Evolutionary conservation across 2,888 invertebrate genomes (phyloP).

Genomic region (Coelinius sp.): DNA sequence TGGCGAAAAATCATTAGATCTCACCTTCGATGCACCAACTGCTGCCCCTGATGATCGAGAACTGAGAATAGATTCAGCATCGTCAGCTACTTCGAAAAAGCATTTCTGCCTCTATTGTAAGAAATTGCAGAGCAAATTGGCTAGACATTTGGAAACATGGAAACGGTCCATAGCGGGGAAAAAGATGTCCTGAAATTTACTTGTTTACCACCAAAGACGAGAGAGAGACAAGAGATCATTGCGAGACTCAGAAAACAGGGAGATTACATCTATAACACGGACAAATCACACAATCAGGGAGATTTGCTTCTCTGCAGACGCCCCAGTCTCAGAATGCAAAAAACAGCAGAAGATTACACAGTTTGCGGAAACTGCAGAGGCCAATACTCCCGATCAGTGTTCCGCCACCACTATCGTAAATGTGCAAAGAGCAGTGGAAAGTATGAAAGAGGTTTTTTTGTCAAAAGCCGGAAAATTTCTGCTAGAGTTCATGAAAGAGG

Average conservation of each 20-base stretch:
- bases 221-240: neutral
- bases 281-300: neutral
- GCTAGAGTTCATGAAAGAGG: neutral
- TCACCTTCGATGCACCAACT: neutral
- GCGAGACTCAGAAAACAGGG: neutral
- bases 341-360: neutral
- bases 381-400: neutral
- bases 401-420: neutral
- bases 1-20: neutral
- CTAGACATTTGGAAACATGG: neutral
- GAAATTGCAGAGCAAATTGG: neutral
- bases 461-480: neutral
- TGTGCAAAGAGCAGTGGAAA: neutral
- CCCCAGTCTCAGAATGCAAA: neutral
- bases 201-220: neutral
- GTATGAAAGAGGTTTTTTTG: neutral
- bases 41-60: neutral
- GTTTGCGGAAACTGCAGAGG: neutral
- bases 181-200: neutral
- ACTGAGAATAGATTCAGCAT: neutral
- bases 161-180: neutral
- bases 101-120: constrained; percentile 11
- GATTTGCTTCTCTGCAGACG: neutral
- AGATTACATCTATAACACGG: neutral
- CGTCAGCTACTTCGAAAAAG: neutral